Conservation (phyloP, 1,140 invertebrate genomes). For the Tetramorium alpestre region DNA sequence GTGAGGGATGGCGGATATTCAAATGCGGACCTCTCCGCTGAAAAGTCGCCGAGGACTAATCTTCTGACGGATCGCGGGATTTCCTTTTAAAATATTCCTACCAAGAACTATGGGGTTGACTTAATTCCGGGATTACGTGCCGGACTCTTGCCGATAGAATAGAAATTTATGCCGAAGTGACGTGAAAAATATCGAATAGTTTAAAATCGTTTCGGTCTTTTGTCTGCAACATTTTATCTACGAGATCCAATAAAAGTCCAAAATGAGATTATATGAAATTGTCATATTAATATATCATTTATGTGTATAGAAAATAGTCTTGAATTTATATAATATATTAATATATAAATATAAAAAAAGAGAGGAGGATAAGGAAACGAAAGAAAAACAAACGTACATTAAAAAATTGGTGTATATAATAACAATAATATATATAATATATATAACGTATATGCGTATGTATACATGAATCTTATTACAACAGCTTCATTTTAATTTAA, state of each 20-base stretch:
- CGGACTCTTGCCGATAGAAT: neutral
- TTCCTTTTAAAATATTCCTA: constrained; percentile 42
- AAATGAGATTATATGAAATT: neutral
- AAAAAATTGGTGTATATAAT: constrained; percentile 76
- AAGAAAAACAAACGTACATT: constrained; percentile 60
- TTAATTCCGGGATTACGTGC: constrained; percentile 28
- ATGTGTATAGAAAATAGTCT: no score
- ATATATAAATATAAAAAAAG: neutral
- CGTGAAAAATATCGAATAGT: neutral
- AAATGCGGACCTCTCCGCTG: constrained; percentile 23
- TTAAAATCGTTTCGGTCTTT: neutral
- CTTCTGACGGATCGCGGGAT: constrained; percentile 46
- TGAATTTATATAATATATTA: no score
- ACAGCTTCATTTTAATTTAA: constrained; percentile 79
- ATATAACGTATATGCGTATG: constrained; percentile 79
- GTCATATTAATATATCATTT: neutral
- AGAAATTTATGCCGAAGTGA: neutral
- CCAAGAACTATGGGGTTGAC: neutral
- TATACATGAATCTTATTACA: constrained; percentile 81
- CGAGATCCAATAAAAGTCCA: neutral
- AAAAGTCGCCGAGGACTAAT: constrained; percentile 42
- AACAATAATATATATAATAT: constrained; percentile 80
- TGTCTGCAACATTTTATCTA: neutral
- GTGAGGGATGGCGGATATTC: constrained; percentile 37
- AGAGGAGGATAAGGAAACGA: neutral